Evolutionary conservation across 2,797 vertebrate species (phyloP), one percentile per base, ranked within the genome.

Genomic region (Muraenolepis orangiensis): DNA sequence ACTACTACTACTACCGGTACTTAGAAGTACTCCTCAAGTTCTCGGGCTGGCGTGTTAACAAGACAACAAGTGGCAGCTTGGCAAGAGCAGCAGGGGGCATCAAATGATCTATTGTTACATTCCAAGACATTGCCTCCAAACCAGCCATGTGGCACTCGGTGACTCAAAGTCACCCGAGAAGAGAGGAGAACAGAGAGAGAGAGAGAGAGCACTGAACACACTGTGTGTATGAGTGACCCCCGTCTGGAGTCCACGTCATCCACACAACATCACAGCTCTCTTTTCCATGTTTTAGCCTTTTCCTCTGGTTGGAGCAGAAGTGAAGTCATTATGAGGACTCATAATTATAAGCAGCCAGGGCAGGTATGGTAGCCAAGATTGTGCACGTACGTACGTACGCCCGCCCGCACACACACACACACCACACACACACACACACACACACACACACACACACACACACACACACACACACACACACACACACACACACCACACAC

Each of bases 11-110:
- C n/a, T n/a, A n/a, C n/a, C n/a, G n/a, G n/a, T n/a, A n/a, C n/a
- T n/a, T n/a, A n/a, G n/a, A n/a, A n/a, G n/a, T n/a, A n/a, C n/a
- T n/a, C n/a, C n/a, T n/a, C n/a, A n/a, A n/a, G n/a, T n/a, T n/a
- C n/a, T n/a, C n/a, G n/a, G n/a, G n/a, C 89, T 87, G 88, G 88
- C 75, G 85, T 86, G 89, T 90, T n/a, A 92, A 91, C 89, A 90
- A 89, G 91, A 88, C 88, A 91, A 90, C 76, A 83, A 91, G 82
- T 88, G 91, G 90, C 89, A 91, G 89, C 88, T 90, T 88, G 88
- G 87, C 81, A 89, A 83, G 85, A 83, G 81, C 82, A 77, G 87
- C 46, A 7, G 32, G 32, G 81, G 74, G 80, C 87, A 88, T 89
- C 88, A 87, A 51, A 78, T 89, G 86, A 91, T 90, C 87, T 89